Conservation (phyloP, 2,888 invertebrate species). For the Brachypterus glaber region DNA sequence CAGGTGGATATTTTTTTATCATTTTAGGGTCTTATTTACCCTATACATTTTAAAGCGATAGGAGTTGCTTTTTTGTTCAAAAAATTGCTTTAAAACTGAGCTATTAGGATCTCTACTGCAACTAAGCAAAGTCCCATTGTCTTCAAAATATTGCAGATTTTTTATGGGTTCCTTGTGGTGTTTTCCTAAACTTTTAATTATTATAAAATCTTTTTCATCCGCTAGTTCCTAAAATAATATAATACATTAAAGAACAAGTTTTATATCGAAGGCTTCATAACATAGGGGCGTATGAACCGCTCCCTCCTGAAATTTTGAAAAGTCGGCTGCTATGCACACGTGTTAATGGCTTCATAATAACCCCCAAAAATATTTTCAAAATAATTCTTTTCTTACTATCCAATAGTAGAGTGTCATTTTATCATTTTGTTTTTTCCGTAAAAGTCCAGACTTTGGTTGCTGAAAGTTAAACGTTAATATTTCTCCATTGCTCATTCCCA, state of each 20-base stretch:
- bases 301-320: too few relatives aligned
- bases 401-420: slow-evolving; percentile 50
- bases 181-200: slow-evolving; percentile 39
- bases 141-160: slow-evolving; percentile 41
- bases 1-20: too few relatives aligned
- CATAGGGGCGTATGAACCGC: too few relatives aligned
- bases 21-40: too few relatives aligned
- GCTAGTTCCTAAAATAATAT: slow-evolving; percentile 43
- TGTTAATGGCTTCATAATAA: too few relatives aligned
- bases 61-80: slow-evolving; percentile 44
- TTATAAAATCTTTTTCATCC: slow-evolving; percentile 43
- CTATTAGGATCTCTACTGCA: slow-evolving; percentile 48
- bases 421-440: slow-evolving; percentile 46
- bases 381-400: slow-evolving; percentile 43
- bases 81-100: slow-evolving; percentile 43
- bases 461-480: slow-evolving; percentile 45
- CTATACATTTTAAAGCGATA: slow-evolving; percentile 47
- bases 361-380: too few relatives aligned
- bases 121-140: slow-evolving; percentile 44
- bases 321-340: too few relatives aligned
- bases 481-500: slow-evolving; percentile 50
- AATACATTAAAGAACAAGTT: background rate
- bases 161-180: slow-evolving; percentile 45
- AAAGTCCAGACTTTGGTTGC: slow-evolving; percentile 45
- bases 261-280: too few relatives aligned